A percentile compares a stretch with the other conserved stretches of the same genome.
Conservation (phyloP, 1,140 invertebrate species). For the Pseudomyrmex flavicornis region DNA sequence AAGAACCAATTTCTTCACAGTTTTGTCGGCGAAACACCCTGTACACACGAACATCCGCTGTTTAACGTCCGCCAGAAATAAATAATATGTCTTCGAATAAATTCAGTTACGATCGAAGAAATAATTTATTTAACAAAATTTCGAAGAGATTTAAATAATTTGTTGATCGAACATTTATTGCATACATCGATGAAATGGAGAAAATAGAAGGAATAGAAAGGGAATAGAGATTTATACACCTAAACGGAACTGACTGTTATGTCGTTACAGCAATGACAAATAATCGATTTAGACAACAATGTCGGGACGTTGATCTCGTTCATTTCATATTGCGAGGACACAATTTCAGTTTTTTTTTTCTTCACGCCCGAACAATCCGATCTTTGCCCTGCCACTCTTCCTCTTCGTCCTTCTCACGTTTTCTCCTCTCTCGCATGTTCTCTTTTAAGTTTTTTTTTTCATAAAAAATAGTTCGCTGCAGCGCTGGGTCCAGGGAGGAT, state of each 20-base stretch:
- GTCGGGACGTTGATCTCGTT: conserved; percentile 51
- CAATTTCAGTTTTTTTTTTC: conserved; percentile 6
- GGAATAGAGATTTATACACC: conserved; percentile 60
- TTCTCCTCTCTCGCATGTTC: conserved; percentile 2
- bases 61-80: conserved; percentile 20
- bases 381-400: not conserved
- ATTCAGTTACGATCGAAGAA: conserved; percentile 54
- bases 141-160: conserved; percentile 63
- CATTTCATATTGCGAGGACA: conserved; percentile 40
- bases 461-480: conserved; percentile 68
- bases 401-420: conserved; percentile 13
- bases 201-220: conserved; percentile 46
- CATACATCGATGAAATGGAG: conserved; percentile 70
- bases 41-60: conserved; percentile 33
- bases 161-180: conserved; percentile 75
- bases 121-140: conserved; percentile 57
- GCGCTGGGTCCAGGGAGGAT: conserved; percentile 62
- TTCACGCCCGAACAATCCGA: conserved; percentile 68
- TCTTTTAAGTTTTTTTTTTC: conserved; percentile 45
- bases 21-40: conserved; percentile 11
- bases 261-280: conserved; percentile 70
- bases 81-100: conserved; percentile 30
- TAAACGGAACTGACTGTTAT: conserved; percentile 68
- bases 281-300: conserved; percentile 64
- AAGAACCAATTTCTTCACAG: conserved; percentile 23